Conservation (phyloP, 2,113 vertebrate genomes). For the Merops nubicus region DNA sequence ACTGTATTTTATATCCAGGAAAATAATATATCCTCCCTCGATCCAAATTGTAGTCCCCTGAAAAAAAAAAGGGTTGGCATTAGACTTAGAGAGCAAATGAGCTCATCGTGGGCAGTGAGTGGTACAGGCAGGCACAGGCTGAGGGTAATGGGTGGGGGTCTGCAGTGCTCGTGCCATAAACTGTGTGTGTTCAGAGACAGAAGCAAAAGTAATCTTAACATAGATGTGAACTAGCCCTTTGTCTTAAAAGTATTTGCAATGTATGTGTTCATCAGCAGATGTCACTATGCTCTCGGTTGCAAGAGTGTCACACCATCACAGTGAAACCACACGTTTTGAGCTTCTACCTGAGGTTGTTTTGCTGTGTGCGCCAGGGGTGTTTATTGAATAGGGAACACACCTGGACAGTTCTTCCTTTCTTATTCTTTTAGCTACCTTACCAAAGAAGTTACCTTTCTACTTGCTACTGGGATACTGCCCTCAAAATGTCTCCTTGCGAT, state of each 20-base stretch:
- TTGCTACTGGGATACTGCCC: background rate
- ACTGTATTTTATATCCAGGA: background rate
- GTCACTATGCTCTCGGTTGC: background rate
- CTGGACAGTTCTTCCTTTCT: background rate
- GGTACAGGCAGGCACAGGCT: background rate
- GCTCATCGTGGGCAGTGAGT: rapidly evolving
- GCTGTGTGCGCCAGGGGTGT: background rate
- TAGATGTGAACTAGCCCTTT: background rate
- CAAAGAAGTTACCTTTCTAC: background rate
- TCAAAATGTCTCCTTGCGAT: background rate
- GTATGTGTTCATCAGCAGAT: background rate
- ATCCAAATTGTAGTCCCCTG: too few species aligned
- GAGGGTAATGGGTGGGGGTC: background rate
- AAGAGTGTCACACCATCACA: rapidly evolving
- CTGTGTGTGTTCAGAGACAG: background rate
- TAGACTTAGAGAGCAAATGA: background rate
- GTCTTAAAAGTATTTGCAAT: background rate
- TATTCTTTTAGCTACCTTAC: background rate
- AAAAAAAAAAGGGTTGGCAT: background rate
- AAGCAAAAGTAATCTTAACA: rapidly evolving
- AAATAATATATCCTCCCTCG: background rate
- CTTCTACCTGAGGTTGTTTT: background rate
- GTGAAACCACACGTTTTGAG: background rate
- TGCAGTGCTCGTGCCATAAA: rapidly evolving
- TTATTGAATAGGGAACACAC: background rate